Evolutionary conservation across 2,113 vertebrate species (phyloP), one percentile per base, ranked within the genome.

Genomic region (Anas platyrhynchos): DNA sequence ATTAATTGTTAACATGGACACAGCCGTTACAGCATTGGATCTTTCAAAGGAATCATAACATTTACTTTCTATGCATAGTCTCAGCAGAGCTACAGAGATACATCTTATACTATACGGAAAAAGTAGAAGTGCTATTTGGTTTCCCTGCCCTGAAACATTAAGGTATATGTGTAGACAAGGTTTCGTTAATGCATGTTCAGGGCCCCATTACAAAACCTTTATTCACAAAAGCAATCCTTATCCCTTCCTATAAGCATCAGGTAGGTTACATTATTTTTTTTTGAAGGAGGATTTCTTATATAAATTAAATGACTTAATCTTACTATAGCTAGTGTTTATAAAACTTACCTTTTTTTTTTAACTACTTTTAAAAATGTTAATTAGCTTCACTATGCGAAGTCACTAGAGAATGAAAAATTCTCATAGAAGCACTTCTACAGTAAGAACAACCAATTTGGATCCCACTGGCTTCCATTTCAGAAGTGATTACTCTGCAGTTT

Each of bases 401-500:
- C 75, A 86, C 36, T 21, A 59, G 83, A 90, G 95, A 94, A 80
- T 4, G 46, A 59, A 92, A 90, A 75, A 74, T 34, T 81, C 79
- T 94, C 86, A 20, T 29, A 31, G 63, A 90, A 74, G 68, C 22
- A 8, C 41, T 88, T 92, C 73, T 78, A 68, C 76, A 71, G 43
- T 18, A 36, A 29, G 77, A 91, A 54, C 23, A 69, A 82, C 44
- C 54, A 23, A 26, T 84, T 31, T 76, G 77, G 74, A 85, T 62
- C 62, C 62, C 66, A 41, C 1, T 50, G 58, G 71, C 68, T 92
- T 85, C 74, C 25, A 2, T 79, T 89, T 61, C 63, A 52, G 26
- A 91, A 78, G 83, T 68, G 56, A 94, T 94, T 86, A 78, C 77
- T 86, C 80, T 78, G 52, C 32, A 86, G 43, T 25, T 93, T 93